Base-by-base conservation (phyloP, 2,888 invertebrate genomes). In the Aporophyla nigra region DNA sequence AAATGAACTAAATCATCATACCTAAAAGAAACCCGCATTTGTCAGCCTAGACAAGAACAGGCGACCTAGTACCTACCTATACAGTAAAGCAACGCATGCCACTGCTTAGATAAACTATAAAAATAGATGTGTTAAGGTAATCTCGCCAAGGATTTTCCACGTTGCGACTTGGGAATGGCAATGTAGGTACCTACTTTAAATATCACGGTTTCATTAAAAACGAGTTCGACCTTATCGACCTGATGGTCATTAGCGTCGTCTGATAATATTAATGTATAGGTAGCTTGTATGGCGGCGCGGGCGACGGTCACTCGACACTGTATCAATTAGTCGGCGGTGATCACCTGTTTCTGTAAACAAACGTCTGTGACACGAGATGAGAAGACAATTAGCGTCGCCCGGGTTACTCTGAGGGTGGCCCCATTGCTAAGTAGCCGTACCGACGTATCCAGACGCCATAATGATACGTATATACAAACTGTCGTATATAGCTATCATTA, bases 321-420 rank as follows among this genome's bases (percentile, higher is more conserved):
- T 33, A 62, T 49, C 73, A 16, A 80, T 87, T 83, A 85, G 73
- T 76, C 58, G 87, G 75, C 69, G 81, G 66, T 84, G 75, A 86
- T 86, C 85, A 84, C 83, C 74, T 83, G 80, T 80, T 63, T 46
- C 40, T 74, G 71, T 86, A 83, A 83, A 87, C 82, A 88, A 78
- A 71, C 71, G 76, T 79, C 73, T 80, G 88, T 85, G 88, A 90
- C 88, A 78, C 82, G 74, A 89, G 89, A 88, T 86, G 82, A 86
- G 89, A 89, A 84, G 89, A 80, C 74, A 27, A 83, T 85, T 83
- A 76, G 61, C 83, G 84, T 80, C 84, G 87, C 86, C 86, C 86
- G 83, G 84, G 85, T 87, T 76, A 58, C 91, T 61, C 82, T 89
- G 76, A 80, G 93, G 93, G 93, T 93, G 94, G 93, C 77, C 93